Percentiles rank a stretch among this genome's conserved stretches.
phyloP scores from a whole-genome alignment of 2,113 vertebrate genomes.

The Ancistrus triradiatus region DNA sequence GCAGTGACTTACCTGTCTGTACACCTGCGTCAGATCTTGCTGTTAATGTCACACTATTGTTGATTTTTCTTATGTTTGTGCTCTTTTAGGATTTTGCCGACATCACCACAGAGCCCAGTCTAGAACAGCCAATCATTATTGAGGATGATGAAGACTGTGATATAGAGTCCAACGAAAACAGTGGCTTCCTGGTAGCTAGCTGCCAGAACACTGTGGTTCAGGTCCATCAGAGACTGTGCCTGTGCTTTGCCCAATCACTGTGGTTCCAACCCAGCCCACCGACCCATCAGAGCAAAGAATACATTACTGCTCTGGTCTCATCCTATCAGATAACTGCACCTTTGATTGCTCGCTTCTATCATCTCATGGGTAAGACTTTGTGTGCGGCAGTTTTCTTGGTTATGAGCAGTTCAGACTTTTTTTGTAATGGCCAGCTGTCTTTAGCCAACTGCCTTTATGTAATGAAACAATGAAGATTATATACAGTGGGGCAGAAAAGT shows the following conservation, averaged over 20 bases:
- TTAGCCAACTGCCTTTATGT: too few relatives aligned
- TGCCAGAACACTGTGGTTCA: constrained; percentile 77
- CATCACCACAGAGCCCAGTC: constrained; percentile 70
- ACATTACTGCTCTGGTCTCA: constrained; percentile 78
- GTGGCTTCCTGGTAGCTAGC: constrained; percentile 62
- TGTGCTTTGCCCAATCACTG: constrained; percentile 75
- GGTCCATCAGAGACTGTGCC: constrained; percentile 81
- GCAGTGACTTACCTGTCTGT: too few relatives aligned
- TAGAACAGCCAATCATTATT: constrained; percentile 75
- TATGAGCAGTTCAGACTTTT: too few relatives aligned
- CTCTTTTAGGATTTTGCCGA: constrained; percentile 87
- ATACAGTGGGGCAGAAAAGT: too few relatives aligned
- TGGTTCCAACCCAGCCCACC: constrained; percentile 79
- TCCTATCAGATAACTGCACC: constrained; percentile 89
- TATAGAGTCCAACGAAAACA: constrained; percentile 38
- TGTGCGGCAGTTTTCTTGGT: too few relatives aligned
- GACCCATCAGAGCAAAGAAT: constrained; percentile 69
- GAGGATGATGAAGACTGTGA: constrained; percentile 54
- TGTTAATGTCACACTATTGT: too few relatives aligned
- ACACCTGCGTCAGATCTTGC: too few relatives aligned
- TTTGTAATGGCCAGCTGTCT: too few relatives aligned
- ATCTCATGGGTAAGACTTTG: constrained; percentile 78
- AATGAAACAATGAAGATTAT: too few relatives aligned
- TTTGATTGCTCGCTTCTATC: constrained; percentile 81
- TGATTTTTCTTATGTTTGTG: not conserved